Evolutionary conservation across 1,140 invertebrate genomes (phyloP), one percentile per base, ranked within the genome.

Genomic region (Drosophila elegans): DNA sequence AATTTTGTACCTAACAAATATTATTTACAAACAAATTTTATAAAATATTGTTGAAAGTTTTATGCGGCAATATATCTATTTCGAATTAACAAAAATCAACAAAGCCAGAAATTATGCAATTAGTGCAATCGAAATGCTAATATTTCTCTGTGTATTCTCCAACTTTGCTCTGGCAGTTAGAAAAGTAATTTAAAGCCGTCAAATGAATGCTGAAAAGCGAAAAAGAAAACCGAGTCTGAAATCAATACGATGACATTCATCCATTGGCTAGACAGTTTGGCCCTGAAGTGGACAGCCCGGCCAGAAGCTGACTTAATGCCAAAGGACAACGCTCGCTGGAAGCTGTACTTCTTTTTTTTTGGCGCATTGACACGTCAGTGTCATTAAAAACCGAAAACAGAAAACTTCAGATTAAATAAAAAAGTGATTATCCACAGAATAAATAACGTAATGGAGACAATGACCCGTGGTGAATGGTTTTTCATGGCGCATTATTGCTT

Each of bases 221-320:
- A 49, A 71, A 52, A 57, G 64, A 62, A 32, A 61, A 68, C 25
- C 39, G 66, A 66, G 38, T 53, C 57, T 49, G 63, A 82, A 82
- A 86, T 86, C 84, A 74, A 89, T 89, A 80, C 78, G 52, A 61
- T 63, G 82, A 85, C 78, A 84, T 89, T 79, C 84, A 89, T 63
- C 68, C 68, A 74, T 68, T 46, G 80, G 83, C 84, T 84, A 89
- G 84, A 88, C 82, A 68, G 25, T 53, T 59, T 64, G 68, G 80
- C 73, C 80, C 84, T 84, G 72, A 83, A 86, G 83, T 89, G 84
- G 84, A 77, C 84, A 71, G 42, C 36, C 63, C 48, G 38, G 36
- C 21, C 41, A 44, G 53, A 36, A 71, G 34, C 80, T 88, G 80
- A 89, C 73, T 77, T 76, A 61, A 71, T 80, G 84, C 84, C 84